Conservation (phyloP, 2,888 invertebrate species). For the Ariolimax columbianus region DNA sequence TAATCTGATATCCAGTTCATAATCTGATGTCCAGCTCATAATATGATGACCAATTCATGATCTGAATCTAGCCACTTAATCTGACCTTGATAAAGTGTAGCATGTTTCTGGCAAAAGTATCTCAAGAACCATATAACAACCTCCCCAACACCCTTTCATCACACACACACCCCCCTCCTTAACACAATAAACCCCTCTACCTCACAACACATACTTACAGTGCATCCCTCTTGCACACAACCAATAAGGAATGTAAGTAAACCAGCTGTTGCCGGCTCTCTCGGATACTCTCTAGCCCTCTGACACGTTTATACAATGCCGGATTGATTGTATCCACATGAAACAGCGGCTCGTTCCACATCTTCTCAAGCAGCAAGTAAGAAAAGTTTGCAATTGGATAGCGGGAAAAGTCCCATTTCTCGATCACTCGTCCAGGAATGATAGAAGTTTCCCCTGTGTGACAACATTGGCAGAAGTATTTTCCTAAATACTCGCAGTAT, state of each 20-base stretch:
- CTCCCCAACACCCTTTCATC: too few species aligned
- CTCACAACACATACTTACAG: too few species aligned
- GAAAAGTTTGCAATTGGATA: constrained; percentile 91
- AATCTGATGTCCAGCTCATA: too few species aligned
- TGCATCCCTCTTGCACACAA: constrained; percentile 86
- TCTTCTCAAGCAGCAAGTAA: constrained; percentile 86
- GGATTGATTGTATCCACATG: constrained; percentile 86
- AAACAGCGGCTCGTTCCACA: constrained; percentile 88
- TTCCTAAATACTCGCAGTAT: constrained; percentile 90
- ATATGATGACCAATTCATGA: too few species aligned
- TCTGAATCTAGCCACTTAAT: not conserved
- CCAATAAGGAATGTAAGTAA: constrained; percentile 86
- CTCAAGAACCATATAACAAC: too few species aligned
- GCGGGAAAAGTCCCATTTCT: constrained; percentile 82
- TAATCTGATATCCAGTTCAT: too few species aligned
- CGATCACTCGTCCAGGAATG: constrained; percentile 82
- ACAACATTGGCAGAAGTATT: constrained; percentile 92
- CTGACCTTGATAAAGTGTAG: too few species aligned
- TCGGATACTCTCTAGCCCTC: constrained; percentile 83
- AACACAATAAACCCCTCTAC: too few species aligned
- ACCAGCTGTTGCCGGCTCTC: constrained; percentile 84
- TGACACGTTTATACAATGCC: constrained; percentile 83
- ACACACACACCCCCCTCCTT: too few species aligned
- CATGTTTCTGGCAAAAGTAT: too few species aligned
- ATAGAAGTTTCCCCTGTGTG: constrained; percentile 87